A percentile compares a stretch with the other conserved stretches of the same genome.
Evolutionary conservation across 2,888 invertebrate species (phyloP).

Genomic region (Malthinus flaveolus): DNA sequence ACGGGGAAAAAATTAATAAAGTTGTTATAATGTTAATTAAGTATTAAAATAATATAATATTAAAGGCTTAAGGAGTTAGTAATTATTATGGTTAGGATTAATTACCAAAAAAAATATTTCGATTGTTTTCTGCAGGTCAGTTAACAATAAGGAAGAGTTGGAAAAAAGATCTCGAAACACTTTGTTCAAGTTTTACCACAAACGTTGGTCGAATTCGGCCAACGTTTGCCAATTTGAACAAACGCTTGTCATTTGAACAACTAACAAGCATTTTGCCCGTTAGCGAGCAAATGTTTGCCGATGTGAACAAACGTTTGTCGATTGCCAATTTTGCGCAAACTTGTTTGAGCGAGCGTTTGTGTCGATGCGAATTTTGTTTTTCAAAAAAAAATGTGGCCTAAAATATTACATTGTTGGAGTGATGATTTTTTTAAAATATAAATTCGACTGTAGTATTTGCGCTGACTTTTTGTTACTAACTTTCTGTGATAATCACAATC

Average conservation of each 20-base stretch:
- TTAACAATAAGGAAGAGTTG: conserved; percentile 3
- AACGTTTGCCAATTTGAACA: too few relatives aligned
- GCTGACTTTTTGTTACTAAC: conserved; percentile 47
- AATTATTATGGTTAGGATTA: too few relatives aligned
- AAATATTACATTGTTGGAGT: conserved; percentile 15
- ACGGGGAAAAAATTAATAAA: too few relatives aligned
- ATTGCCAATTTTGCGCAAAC: too few relatives aligned
- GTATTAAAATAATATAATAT: too few relatives aligned
- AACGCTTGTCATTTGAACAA: too few relatives aligned
- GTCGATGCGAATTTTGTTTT: conserved; percentile 3
- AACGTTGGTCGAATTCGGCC: background rate
- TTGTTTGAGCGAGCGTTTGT: background rate
- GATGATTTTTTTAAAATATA: conserved; percentile 14
- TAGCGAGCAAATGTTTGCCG: too few relatives aligned
- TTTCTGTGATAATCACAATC: conserved; percentile 57
- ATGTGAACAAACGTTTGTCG: too few relatives aligned
- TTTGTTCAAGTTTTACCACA: background rate
- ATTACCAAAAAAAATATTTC: background rate
- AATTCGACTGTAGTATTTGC: conserved; percentile 21
- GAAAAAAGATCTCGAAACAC: background rate
- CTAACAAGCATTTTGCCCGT: too few relatives aligned
- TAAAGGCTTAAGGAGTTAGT: too few relatives aligned
- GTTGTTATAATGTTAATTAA: too few relatives aligned
- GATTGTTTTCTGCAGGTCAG: conserved; percentile 10
- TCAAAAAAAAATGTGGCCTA: conserved; percentile 25